Evolutionary conservation across 2,113 vertebrate genomes (phyloP).

Genomic region (Ptyas mucosa): DNA sequence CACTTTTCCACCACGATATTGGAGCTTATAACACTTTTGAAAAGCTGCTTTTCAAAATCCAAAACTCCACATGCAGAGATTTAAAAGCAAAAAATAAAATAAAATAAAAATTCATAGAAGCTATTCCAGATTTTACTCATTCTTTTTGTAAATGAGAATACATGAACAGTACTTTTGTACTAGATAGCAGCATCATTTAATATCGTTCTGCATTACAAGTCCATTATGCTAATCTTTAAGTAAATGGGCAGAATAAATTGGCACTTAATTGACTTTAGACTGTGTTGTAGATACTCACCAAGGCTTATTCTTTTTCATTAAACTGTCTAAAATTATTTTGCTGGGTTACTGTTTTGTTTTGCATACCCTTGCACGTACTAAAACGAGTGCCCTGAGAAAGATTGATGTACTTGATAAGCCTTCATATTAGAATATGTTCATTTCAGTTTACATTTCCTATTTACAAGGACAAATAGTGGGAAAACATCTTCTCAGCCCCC

Average conservation of each 20-base stretch:
- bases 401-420: not conserved
- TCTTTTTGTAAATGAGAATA: constrained; percentile 40
- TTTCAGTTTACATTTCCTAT: not conserved
- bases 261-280: not conserved
- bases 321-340: constrained; percentile 24
- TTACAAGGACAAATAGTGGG: not conserved
- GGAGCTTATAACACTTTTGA: not conserved
- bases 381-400: not conserved
- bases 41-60: not conserved
- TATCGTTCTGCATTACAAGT: constrained; percentile 35
- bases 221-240: constrained; percentile 27
- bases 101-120: not conserved
- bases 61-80: not conserved
- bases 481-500: not conserved
- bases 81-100: not conserved
- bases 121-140: constrained; percentile 12
- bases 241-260: constrained; percentile 24
- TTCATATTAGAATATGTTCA: not conserved
- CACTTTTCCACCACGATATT: not conserved
- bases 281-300: not conserved
- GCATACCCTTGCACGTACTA: not conserved
- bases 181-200: not conserved
- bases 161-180: constrained; percentile 34
- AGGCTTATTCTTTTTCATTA: not conserved
- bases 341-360: not conserved